A percentile compares a stretch with the other conserved stretches of the same genome.
Conservation (phyloP, 2,888 invertebrate genomes). For the Linyphia triangularis region DNA sequence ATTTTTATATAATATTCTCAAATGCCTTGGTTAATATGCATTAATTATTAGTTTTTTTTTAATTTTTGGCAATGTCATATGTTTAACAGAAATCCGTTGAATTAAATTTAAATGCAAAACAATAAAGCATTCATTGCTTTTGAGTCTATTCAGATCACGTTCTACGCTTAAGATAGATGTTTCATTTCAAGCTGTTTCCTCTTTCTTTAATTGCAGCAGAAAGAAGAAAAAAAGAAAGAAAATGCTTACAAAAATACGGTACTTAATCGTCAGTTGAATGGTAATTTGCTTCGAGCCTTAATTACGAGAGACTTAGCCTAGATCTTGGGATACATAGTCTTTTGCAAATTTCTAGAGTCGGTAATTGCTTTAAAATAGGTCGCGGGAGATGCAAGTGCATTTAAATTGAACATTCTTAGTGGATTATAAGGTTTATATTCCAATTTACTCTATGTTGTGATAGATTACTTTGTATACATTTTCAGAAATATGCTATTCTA, state of each 20-base stretch:
- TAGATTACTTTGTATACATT: not conserved
- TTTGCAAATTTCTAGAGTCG: not conserved
- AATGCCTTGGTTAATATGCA: too few relatives aligned
- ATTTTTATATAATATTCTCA: too few relatives aligned
- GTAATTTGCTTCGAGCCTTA: conserved; percentile 40
- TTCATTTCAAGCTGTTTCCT: conserved; percentile 24
- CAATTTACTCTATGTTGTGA: not conserved
- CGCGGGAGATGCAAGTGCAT: not conserved
- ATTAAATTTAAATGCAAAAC: too few relatives aligned
- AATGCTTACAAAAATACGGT: not conserved
- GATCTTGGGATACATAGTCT: conserved; percentile 22
- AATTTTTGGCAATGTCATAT: too few relatives aligned
- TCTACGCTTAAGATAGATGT: conserved; percentile 1
- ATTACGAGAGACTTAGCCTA: conserved; percentile 40
- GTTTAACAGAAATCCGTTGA: too few relatives aligned
- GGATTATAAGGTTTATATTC: conserved; percentile 5
- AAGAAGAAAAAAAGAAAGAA: not conserved
- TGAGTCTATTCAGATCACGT: conserved; percentile 32
- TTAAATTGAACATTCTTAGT: conserved; percentile 28
- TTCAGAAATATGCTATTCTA: too few relatives aligned
- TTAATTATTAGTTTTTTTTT: too few relatives aligned
- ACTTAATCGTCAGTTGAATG: conserved; percentile 9
- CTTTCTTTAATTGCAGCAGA: conserved; percentile 14
- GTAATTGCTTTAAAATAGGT: conserved; percentile 57
- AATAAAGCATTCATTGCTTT: too few relatives aligned